These are phyloP conservation scores for Melanotaenia nigrans DNA, from an alignment of 2,797 vertebrate genomes.

Conservation along the genomic window DNA sequence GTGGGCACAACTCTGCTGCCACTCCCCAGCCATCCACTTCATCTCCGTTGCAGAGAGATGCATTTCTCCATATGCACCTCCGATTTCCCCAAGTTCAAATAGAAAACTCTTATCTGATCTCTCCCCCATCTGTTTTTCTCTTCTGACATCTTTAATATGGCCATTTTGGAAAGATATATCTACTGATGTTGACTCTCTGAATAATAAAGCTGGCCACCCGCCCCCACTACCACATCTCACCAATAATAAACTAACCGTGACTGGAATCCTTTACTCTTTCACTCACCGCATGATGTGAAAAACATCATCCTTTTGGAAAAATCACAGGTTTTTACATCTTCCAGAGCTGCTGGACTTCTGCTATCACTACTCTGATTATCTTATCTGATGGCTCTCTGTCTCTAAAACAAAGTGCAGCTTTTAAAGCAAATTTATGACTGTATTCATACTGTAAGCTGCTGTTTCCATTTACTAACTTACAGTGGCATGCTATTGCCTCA, in stretches of 20 bases:
- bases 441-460: conserved; percentile 31
- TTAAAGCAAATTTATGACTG: conserved; percentile 18
- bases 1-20: conserved; percentile 8
- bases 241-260: conserved; percentile 57
- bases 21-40: conserved; percentile 32
- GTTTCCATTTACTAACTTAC: conserved; percentile 12
- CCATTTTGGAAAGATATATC: conserved; percentile 71
- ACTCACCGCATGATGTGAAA: conserved; percentile 68
- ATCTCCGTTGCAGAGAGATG: conserved; percentile 32
- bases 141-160: conserved; percentile 60
- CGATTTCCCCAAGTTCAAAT: conserved; percentile 62
- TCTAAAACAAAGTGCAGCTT: conserved; percentile 26
- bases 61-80: conserved; percentile 69
- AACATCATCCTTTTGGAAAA: conserved; percentile 56
- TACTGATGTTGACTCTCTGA: conserved; percentile 68
- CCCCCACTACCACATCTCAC: conserved; percentile 65
- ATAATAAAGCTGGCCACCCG: conserved; percentile 68
- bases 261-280: conserved; percentile 62
- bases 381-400: conserved; percentile 63
- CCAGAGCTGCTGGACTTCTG: conserved; percentile 50
- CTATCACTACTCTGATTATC: conserved; percentile 57
- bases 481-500: conserved; percentile 42
- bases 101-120: conserved; percentile 68
- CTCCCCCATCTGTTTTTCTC: conserved; percentile 69
- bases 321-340: conserved; percentile 52